Base-by-base conservation (phyloP, 2,797 vertebrate genomes). In the Nyctibius grandis region DNA sequence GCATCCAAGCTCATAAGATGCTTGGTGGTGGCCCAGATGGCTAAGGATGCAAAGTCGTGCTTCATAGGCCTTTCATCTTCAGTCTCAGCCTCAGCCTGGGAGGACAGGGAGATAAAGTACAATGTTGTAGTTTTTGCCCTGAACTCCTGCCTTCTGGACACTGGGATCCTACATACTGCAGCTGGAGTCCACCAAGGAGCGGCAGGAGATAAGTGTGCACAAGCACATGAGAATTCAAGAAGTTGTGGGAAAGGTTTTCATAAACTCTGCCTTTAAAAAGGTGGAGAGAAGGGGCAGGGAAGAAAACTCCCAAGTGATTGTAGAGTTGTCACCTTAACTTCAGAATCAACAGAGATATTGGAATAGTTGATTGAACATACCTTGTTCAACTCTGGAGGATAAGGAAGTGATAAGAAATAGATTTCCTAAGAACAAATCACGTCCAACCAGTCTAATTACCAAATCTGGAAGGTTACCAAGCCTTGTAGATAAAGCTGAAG, bases 381-480 rank as follows among this genome's bases (percentile, higher is more conserved):
- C n/a, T 65, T 33, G 36, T 78, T 82, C 65, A 91, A 59, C 51
- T 80, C 68, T 59, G 57, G 48, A 91, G 72, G 80, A 84, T 13
- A 77, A 89, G 80, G 84, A 94, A 82, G 67, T 44, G 80, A 88
- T 91, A 85, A 92, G 89, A 54, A 72, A 54, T 16, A 69, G 63
- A 53, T 85, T 94, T 88, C 90, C 76, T 82, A 70, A 85, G 76
- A 83, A 47, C 53, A 75, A 34, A 48, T 63, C 57, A 61, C 0
- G 22, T 75, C 59, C 45, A 85, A 75, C 57, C 84, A 72, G 80
- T 59, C 53, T 91, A 4, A 42, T 88, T 92, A 86, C 76, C 88
- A 88, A 47, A 74, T 51, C 61, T 92, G 90, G 92, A 94, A 72
- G 57, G 72, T 70, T 91, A 74, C 80, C 92, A 85, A 81, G 38